Percentiles rank a stretch among this genome's conserved stretches.
Evolutionary conservation across 2,797 vertebrate genomes (phyloP).

Genomic region (Rhynchonycteris naso): DNA sequence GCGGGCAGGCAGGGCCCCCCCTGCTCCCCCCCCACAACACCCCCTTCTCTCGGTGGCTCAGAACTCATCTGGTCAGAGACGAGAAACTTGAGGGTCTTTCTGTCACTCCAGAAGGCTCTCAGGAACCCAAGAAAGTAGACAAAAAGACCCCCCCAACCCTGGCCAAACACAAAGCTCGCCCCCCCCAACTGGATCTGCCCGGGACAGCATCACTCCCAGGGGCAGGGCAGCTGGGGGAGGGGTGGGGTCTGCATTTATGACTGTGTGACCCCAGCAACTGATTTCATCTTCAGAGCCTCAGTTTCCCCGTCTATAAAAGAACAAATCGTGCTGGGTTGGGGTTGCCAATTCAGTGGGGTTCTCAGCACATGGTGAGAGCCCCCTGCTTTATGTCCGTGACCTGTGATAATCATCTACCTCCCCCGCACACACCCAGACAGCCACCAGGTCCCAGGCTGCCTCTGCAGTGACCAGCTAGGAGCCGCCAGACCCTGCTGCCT

Average conservation of each 20-base stretch:
- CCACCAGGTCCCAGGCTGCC: not conserved
- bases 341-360: not conserved
- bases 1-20: accelerated
- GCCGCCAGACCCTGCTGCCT: not conserved
- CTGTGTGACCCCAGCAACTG: not conserved
- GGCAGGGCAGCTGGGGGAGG: accelerated
- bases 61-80: not conserved
- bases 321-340: not conserved
- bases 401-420: accelerated
- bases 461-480: not conserved
- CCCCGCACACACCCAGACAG: accelerated
- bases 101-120: not conserved
- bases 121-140: not conserved
- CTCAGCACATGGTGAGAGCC: not conserved
- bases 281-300: not conserved
- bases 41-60: not conserved
- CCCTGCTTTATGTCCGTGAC: not conserved
- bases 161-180: not conserved
- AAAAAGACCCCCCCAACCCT: accelerated
- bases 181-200: not conserved
- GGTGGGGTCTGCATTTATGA: accelerated
- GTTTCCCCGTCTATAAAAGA: not conserved
- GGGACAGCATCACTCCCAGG: accelerated
- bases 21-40: accelerated
- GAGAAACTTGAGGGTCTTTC: not conserved